A percentile compares a stretch with the other conserved stretches of the same genome.
Conservation (phyloP, 2,888 invertebrate genomes). For the Apamea monoglypha region DNA sequence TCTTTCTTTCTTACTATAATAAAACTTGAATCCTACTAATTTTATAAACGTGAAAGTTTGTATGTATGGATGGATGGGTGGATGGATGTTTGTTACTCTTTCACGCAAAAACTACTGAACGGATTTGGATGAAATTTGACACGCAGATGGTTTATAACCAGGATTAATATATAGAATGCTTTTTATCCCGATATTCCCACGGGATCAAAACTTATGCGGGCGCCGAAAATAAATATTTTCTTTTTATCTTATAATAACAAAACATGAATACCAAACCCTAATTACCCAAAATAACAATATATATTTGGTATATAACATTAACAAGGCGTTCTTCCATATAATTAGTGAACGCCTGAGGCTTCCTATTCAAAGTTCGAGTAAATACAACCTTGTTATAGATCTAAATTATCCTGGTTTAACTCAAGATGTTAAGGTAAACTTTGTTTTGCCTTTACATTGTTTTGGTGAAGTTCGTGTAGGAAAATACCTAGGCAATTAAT, state of each 20-base stretch:
- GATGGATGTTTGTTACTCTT: no score
- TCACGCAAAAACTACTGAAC: no score
- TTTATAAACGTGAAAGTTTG: no score
- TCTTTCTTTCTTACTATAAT: no score
- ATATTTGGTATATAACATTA: background rate
- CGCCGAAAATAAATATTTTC: no score
- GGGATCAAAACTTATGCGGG: no score
- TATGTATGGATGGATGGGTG: no score
- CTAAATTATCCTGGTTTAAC: constrained; percentile 12
- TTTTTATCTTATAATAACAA: no score
- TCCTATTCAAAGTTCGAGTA: constrained; percentile 13
- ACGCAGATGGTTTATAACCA: no score
- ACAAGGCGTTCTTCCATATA: constrained; percentile 5
- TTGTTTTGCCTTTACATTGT: background rate
- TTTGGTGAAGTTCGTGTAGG: background rate
- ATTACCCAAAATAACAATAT: background rate
- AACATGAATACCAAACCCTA: background rate
- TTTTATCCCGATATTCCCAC: no score
- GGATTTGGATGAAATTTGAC: no score
- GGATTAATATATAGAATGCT: no score
- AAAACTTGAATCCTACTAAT: background rate
- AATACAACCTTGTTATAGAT: constrained; percentile 16
- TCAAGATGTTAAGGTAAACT: constrained; percentile 2
- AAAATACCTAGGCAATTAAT: background rate
- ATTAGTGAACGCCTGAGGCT: constrained; percentile 29